Evolutionary conservation across 2,797 vertebrate genomes (phyloP).

Genomic region (Sphenopsis melanotis): DNA sequence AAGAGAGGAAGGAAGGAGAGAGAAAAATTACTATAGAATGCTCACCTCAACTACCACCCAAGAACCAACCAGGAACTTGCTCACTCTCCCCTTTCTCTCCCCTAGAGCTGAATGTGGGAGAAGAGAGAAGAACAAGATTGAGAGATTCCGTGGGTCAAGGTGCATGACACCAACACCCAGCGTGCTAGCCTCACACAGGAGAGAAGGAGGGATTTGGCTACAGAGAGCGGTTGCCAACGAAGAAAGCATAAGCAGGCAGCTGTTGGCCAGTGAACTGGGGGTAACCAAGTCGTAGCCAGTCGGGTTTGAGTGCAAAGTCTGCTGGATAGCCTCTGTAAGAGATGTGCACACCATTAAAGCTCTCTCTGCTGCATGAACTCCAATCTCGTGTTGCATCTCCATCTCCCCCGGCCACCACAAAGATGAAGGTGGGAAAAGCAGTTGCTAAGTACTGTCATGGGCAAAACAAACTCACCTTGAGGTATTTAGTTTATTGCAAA

Average conservation of each 20-base stretch:
- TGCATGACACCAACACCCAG: background rate
- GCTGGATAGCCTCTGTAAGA: background rate
- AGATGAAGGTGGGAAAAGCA: background rate
- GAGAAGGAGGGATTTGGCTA: background rate
- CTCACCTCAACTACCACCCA: background rate
- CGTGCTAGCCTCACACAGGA: background rate
- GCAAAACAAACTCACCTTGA: background rate
- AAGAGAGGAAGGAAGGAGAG: background rate
- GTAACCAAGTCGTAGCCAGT: background rate
- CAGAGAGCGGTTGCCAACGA: background rate
- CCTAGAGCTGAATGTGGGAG: accelerated
- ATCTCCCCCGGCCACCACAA: background rate
- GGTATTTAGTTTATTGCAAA: background rate
- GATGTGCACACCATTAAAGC: background rate
- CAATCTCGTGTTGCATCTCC: accelerated
- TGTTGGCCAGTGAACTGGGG: background rate
- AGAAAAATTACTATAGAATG: background rate
- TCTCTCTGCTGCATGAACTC: background rate
- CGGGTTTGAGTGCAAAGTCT: background rate
- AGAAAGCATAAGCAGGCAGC: background rate
- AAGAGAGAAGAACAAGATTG: background rate
- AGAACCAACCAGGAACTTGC: background rate
- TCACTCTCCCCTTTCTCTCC: background rate
- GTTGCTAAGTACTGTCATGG: background rate
- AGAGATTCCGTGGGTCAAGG: background rate